Evolutionary conservation across 2,888 invertebrate species (phyloP).

Genomic region (Anodontia alba): DNA sequence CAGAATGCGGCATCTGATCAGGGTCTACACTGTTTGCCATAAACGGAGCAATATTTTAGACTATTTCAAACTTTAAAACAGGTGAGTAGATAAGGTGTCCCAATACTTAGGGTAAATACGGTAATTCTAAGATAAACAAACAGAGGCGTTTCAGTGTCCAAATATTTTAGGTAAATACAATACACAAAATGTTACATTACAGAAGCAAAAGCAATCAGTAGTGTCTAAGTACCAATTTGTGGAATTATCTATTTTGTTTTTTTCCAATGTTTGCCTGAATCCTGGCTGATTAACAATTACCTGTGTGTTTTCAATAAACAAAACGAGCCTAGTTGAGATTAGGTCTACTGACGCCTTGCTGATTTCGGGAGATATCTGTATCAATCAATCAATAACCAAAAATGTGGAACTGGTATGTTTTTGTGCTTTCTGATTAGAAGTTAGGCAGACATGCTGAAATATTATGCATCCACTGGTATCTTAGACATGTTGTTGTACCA

Average conservation of each 20-base stretch:
- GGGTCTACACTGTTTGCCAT: too few species aligned
- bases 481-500: too few species aligned
- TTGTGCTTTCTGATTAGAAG: not conserved
- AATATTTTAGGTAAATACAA: not conserved
- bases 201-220: conserved; percentile 1
- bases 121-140: too few species aligned
- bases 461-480: not conserved
- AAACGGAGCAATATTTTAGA: too few species aligned
- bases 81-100: too few species aligned
- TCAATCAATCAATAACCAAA: conserved; percentile 21
- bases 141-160: too few species aligned
- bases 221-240: conserved; percentile 12
- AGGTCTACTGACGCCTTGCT: conserved; percentile 3
- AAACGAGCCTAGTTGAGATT: not conserved
- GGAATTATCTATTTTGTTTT: conserved; percentile 11
- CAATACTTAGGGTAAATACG: too few species aligned
- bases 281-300: conserved; percentile 20
- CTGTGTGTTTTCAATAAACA: conserved; percentile 28
- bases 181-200: not conserved
- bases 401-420: conserved; percentile 10
- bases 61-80: too few species aligned
- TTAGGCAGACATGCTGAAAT: not conserved
- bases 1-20: too few species aligned
- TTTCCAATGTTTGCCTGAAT: conserved; percentile 11
- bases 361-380: conserved; percentile 5